Conservation (phyloP, 2,888 invertebrate genomes). For the Escarpia spicata region DNA sequence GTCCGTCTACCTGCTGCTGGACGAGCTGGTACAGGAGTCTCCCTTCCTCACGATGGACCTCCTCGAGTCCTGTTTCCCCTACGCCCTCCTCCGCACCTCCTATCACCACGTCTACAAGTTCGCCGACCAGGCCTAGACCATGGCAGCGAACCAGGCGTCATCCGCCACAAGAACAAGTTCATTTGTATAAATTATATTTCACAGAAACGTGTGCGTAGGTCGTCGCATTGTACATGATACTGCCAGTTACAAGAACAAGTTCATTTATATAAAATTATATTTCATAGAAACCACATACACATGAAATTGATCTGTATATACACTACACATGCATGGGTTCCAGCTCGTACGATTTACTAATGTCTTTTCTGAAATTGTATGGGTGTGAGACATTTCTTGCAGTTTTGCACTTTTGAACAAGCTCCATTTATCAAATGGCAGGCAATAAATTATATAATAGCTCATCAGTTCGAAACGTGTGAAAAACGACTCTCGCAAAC, state of each 20-base stretch:
- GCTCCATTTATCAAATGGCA: too few species aligned
- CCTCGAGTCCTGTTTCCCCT: constrained; percentile 98
- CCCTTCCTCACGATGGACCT: constrained; percentile 99
- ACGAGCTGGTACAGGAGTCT: constrained; percentile 96
- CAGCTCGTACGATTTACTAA: too few species aligned
- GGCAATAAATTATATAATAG: too few species aligned
- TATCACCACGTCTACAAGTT: constrained; percentile 76
- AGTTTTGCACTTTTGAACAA: too few species aligned
- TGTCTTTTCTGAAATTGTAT: too few species aligned
- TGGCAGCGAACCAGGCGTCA: neutral
- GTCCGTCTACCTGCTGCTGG: constrained; percentile 94
- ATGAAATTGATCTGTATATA: neutral
- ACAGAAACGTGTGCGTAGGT: neutral
- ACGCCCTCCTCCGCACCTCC: constrained; percentile 95
- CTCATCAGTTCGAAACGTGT: too few species aligned
- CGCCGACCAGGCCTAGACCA: constrained; percentile 29
- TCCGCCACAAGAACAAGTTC: neutral
- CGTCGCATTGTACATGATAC: too few species aligned
- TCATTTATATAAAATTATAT: too few species aligned
- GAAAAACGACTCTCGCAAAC: too few species aligned
- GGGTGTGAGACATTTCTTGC: too few species aligned
- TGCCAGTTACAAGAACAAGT: too few species aligned
- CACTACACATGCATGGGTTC: neutral
- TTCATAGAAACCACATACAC: neutral
- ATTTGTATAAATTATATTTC: neutral